Conservation (phyloP, 1,140 invertebrate genomes). For the Papilio dardanus region DNA sequence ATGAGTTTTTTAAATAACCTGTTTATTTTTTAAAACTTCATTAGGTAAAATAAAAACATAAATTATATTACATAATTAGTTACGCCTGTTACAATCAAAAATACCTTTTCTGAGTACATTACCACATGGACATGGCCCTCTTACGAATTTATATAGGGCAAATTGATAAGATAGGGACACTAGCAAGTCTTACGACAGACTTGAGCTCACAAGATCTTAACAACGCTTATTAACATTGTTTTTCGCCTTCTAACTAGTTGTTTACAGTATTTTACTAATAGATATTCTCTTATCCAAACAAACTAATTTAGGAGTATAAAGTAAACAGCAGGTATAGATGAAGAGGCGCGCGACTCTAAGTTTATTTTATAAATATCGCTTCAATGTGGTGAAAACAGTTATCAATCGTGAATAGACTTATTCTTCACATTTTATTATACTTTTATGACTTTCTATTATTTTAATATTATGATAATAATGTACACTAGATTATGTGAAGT, state of each 20-base stretch:
- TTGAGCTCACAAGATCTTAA: neutral
- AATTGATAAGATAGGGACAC: neutral
- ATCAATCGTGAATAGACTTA: constrained; percentile 21
- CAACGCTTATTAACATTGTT: neutral
- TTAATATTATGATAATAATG: constrained; percentile 23
- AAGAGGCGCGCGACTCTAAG: neutral
- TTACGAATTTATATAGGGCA: neutral
- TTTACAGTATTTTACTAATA: too few species aligned
- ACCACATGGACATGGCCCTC: neutral
- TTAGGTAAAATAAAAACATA: too few species aligned
- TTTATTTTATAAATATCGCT: constrained; percentile 26
- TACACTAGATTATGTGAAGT: constrained; percentile 19
- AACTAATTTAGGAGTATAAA: neutral
- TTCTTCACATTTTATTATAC: constrained; percentile 27
- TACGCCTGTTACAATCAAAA: too few species aligned
- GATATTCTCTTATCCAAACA: neutral
- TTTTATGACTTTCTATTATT: constrained; percentile 24
- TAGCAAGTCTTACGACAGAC: neutral
- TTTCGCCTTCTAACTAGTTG: neutral
- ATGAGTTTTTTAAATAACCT: too few species aligned
- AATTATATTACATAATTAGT: too few species aligned
- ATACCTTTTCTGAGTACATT: too few species aligned
- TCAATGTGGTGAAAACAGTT: constrained; percentile 21
- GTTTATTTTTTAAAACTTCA: too few species aligned
- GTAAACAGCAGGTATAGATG: neutral